A percentile compares a stretch with the other conserved stretches of the same genome.
These are phyloP conservation scores for Sebastes alutus DNA, from an alignment of 2,797 vertebrate genomes.

Conservation along the genomic window DNA sequence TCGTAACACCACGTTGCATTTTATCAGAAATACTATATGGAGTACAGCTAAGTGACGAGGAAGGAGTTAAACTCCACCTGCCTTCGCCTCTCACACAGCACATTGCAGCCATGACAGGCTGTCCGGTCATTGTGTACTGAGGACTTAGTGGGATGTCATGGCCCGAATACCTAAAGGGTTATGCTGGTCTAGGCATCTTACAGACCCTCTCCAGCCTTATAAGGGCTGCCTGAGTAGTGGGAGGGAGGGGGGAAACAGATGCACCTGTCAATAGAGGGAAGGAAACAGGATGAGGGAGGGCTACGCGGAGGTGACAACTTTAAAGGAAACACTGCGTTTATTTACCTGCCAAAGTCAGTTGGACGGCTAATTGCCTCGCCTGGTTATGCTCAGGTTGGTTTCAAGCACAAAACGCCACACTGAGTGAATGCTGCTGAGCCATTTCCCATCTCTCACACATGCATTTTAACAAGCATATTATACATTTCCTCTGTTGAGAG, in stretches of 20 bases:
- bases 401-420: conserved; percentile 41
- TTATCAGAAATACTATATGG: conserved; percentile 6
- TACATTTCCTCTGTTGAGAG: conserved; percentile 24
- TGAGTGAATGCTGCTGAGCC: conserved; percentile 17
- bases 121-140: conserved; percentile 74
- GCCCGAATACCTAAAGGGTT: conserved; percentile 77
- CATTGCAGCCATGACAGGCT: conserved; percentile 75
- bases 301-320: conserved; percentile 46
- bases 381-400: conserved; percentile 17
- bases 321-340: conserved; percentile 72
- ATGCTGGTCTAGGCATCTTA: conserved; percentile 78
- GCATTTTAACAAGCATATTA: conserved; percentile 23
- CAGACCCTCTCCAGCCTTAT: conserved; percentile 75
- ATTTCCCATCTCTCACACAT: conserved; percentile 22
- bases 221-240: conserved; percentile 69
- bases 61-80: conserved; percentile 80
- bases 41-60: conserved; percentile 28
- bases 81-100: conserved; percentile 69
- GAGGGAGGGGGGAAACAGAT: conserved; percentile 74
- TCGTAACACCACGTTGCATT: not conserved
- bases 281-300: conserved; percentile 67
- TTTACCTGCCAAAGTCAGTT: conserved; percentile 69
- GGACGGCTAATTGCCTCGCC: conserved; percentile 42
- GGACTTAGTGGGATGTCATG: conserved; percentile 77
- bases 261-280: conserved; percentile 83